Evolutionary conservation across 2,888 invertebrate genomes (phyloP), one percentile per base, ranked within the genome.

Genomic region (Blastobasis lacticolella): DNA sequence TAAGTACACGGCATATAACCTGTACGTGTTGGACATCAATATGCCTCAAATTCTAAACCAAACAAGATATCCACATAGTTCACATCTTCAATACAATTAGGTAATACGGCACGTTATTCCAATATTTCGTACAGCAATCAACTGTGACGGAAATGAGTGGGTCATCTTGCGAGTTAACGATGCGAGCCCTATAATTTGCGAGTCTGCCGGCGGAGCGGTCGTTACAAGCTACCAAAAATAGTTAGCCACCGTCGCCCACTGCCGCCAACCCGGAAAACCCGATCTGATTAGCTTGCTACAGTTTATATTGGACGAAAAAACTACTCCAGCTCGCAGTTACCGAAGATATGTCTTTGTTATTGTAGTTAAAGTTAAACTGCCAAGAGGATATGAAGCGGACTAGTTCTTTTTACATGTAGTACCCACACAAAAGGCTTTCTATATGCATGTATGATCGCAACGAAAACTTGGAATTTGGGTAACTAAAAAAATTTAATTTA

Each of bases 191-290:
- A 72, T 62, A 69, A 67, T 69, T 64, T 62, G 57, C 54, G 53
- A 57, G 58, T 57, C 60, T 60, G 58, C 45, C 48, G 55, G 51
- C 59, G 59, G 63, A 62, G 59, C 59, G n/a, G 55, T 50, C 42
- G 57, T 63, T 60, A 63, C 81, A 75, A 76, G 78, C 69, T 81
- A 65, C 83, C 83, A 71, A 78, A 83, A 73, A 76, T 64, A 75
- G 75, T 59, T 55, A 23, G 23, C 23, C 23, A 23, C 23, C 23
- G 40, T 65, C 66, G 61, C 81, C 81, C 80, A 81, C 82, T 71
- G 60, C 54, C 41, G 46, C 48, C 61, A 53, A 75, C 67, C 73
- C 76, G 80, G 81, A 80, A 80, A 53, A n/a, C 37, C 23, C 40
- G 45, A 9, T 58, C 63, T 74, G 70, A 69, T 73, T 66, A 67